Percentiles rank a stretch among this genome's conserved stretches.
Conservation (phyloP, 2,888 invertebrate genomes). For the Drosophila heteroneura region DNA sequence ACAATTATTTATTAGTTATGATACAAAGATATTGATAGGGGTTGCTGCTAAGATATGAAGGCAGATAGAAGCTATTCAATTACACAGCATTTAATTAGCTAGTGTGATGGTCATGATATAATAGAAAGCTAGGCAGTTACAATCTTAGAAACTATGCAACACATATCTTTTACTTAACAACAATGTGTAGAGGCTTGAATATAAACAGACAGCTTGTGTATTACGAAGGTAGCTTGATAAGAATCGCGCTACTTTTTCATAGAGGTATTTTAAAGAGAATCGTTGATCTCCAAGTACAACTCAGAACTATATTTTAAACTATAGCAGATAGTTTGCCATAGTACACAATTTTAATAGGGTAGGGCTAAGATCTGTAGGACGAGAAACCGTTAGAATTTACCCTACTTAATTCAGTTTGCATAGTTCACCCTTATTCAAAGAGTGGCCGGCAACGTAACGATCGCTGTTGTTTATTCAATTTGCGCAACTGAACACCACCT, state of each 20-base stretch:
- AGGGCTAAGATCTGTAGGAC: not conserved
- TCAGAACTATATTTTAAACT: not conserved
- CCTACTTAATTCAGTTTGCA: slow-evolving; percentile 10
- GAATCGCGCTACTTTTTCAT: not conserved
- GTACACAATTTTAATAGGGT: not conserved
- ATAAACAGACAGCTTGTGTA: not conserved
- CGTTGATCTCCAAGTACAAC: not conserved
- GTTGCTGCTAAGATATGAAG: not conserved
- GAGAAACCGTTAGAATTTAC: slow-evolving; percentile 10
- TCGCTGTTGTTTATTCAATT: slow-evolving; percentile 24
- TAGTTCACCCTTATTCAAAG: slow-evolving; percentile 23
- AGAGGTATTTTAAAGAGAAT: accelerated
- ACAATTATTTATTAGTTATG: slow-evolving; percentile 24
- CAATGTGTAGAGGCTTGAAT: not conserved
- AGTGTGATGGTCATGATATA: not conserved
- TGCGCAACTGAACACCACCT: slow-evolving; percentile 45
- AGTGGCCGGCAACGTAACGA: slow-evolving; percentile 8
- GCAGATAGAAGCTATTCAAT: not conserved
- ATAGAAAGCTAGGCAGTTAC: not conserved
- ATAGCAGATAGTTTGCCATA: not conserved
- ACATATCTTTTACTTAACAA: not conserved
- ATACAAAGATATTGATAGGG: slow-evolving; percentile 8
- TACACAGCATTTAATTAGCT: not conserved
- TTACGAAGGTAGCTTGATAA: not conserved
- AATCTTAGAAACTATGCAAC: not conserved